Base-by-base conservation (phyloP, 2,113 vertebrate genomes). In the Leptocoma aspasia region DNA sequence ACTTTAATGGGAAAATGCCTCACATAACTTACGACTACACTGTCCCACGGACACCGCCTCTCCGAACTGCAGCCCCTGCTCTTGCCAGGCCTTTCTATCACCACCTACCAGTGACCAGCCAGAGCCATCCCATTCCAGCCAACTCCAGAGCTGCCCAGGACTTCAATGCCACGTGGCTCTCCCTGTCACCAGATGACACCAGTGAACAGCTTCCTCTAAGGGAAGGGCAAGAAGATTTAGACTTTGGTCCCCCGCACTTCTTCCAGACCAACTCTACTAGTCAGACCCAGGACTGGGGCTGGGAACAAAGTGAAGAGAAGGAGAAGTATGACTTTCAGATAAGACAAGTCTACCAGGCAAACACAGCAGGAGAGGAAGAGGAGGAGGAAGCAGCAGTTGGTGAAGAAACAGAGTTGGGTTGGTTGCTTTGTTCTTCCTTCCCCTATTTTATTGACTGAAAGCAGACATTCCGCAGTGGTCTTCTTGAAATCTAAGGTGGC, bases 1-100 rank as follows among this genome's bases (percentile, higher is more conserved):
- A 99, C 96, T 94, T 99, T 7, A 99, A 99, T 60, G 99, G 99
- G 82, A 99, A 99, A 92, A 98, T 98, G 92, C 98, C 99, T 35
- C 98, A 99, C 77, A 94, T 99, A 89, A 99, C 98, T 18, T 99
- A 98, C 0, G 98, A 99, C 95, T 99, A 98, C 97, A 99, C 99
- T 1, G 96, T 98, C n/a, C 98, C 98, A 31, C 93, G 89, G 47
- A 14, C 50, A 8, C 92, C 91, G 4, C 84, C 86, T 22, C 95
- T 97, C 41, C 96, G 2, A 59, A 97, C 97, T 17, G 94, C 94
- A 24, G 71, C 98, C 13, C 97, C 97, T 27, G 80, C 93, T 50
- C 35, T 81, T 21, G 80, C 86, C 65, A 90, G 83, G 50, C 89
- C 95, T 24, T 84, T 90, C 57, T 95, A 96, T 54, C 92, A 89